Evolutionary conservation across 2,797 vertebrate genomes (phyloP).

Genomic region (Pristis pectinata): DNA sequence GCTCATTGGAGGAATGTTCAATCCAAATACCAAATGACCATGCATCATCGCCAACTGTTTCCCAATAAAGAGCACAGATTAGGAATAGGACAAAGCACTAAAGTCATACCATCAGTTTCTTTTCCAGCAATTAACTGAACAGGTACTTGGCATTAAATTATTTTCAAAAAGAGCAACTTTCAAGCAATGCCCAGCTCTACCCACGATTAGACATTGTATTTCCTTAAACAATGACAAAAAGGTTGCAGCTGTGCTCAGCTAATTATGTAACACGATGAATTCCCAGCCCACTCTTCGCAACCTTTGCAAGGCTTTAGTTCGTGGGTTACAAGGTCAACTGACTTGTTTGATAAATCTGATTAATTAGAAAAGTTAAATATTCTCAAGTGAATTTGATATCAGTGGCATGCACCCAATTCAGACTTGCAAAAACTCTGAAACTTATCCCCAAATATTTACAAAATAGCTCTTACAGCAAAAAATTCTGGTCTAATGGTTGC

Average conservation of each 20-base stretch:
- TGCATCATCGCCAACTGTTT: background rate
- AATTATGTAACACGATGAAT: background rate
- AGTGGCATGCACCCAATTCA: background rate
- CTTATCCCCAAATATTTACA: background rate
- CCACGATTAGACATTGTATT: background rate
- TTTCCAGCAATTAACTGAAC: background rate
- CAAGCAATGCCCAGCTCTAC: background rate
- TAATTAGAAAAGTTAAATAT: background rate
- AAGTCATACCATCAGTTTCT: background rate
- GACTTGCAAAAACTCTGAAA: background rate
- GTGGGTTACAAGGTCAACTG: background rate
- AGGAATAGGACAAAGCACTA: background rate
- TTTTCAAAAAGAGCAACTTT: background rate
- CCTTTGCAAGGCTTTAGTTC: background rate
- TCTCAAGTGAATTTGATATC: constrained; percentile 14
- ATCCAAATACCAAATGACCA: background rate
- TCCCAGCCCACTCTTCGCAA: background rate
- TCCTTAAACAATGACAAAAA: background rate
- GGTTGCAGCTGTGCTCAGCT: background rate
- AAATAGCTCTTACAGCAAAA: background rate
- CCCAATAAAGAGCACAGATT: background rate
- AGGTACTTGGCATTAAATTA: background rate
- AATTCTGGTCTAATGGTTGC: background rate
- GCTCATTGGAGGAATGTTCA: background rate
- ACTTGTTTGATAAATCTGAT: background rate